Evolutionary conservation across 1,140 invertebrate species (phyloP), one percentile per base, ranked within the genome.

Genomic region (Leptinotarsa undecemlineata): DNA sequence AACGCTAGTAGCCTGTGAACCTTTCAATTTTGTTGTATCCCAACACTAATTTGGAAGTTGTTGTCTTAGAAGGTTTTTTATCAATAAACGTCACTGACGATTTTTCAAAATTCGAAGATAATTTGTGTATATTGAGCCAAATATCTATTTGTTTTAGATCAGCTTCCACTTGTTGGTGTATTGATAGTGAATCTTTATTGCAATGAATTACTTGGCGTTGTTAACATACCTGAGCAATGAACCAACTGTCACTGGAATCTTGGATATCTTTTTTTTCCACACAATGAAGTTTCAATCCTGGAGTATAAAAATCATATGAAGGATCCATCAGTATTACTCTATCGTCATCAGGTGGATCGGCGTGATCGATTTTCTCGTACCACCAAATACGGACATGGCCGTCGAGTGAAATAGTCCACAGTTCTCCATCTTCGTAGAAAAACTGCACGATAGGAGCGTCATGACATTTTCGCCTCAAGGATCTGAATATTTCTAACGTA

Each of bases 361-460:
- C 92, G 75, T 92, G 88, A 79, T 96, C 94, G 19, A 96, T 93
- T 0, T 91, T 92, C 73, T 95, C 93, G 88, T 95, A 96, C 82
- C 92, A 94, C 95, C 95, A 97, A 21, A 94, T 88, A 71, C 92
- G 88, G 19, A 96, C 90, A 82, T 89, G 94, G 0, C 95, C 95
- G 85, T 96, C 95, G 80, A 91, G 88, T 13, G 93, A 90, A 79
- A 89, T 86, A 0, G 90, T 90, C 60, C 87, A 90, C n/a, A 91
- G 86, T 80, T 91, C 89, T 21, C 89, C 90, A 17, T 72, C 71
- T 47, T 85, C 84, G 79, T 90, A 91, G 73, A 93, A 89, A 70
- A 97, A 91, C 79, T 94, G 91, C 15, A 90, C 89, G 48, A 95
- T 92, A 17, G 91, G 88, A 47, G 88, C 91, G 3, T 87, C 82